phyloP scores from a whole-genome alignment of 2,797 vertebrate species.

The Rhyacichthys aspro region DNA sequence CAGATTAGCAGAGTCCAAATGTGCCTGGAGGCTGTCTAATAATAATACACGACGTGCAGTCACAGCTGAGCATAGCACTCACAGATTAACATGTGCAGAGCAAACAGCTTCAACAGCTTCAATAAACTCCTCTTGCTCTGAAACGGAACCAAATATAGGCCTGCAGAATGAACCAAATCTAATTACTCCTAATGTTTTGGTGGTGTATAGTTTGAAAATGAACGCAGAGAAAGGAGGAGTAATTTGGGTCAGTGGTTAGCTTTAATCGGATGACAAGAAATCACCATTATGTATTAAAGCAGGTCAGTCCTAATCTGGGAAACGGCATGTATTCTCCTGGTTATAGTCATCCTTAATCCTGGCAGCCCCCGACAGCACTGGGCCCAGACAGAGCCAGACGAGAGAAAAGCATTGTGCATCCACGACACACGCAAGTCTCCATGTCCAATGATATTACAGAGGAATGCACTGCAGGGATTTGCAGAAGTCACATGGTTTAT shows the following conservation, averaged over 20 bases:
- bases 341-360: constrained; percentile 69
- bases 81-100: constrained; percentile 18
- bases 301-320: constrained; percentile 76
- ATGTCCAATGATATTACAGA: constrained; percentile 44
- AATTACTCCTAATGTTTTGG: constrained; percentile 40
- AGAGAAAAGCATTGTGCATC: constrained; percentile 36
- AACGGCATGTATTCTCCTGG: constrained; percentile 62
- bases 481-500: constrained; percentile 21
- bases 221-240: constrained; percentile 41
- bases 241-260: constrained; percentile 64
- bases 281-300: constrained; percentile 75
- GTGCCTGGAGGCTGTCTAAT: too few species aligned
- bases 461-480: constrained; percentile 46
- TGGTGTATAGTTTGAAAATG: constrained; percentile 30
- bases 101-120: constrained; percentile 13
- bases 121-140: constrained; percentile 17
- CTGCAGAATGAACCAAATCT: constrained; percentile 26
- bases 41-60: constrained; percentile 27
- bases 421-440: constrained; percentile 35
- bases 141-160: constrained; percentile 27
- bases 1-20: constrained; percentile 14
- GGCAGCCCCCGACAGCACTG: constrained; percentile 41
- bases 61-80: constrained; percentile 4
- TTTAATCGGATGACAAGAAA: constrained; percentile 72
- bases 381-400: constrained; percentile 43